phyloP scores from a whole-genome alignment of 2,113 vertebrate species.

The Rissa tridactyla region DNA sequence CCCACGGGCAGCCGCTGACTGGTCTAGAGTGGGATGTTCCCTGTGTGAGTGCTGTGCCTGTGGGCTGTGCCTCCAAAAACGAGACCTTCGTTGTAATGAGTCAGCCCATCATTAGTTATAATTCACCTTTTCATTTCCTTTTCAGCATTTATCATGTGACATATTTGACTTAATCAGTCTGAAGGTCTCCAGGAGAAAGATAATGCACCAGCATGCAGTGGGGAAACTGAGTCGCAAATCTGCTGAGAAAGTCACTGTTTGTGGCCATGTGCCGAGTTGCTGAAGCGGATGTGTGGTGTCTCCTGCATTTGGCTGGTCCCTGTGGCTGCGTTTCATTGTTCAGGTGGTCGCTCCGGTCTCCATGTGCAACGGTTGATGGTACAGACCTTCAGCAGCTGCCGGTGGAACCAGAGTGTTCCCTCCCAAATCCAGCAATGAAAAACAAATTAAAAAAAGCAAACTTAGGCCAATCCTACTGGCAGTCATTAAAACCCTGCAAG shows the following conservation, averaged over 20 bases:
- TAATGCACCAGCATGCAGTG: rapidly evolving
- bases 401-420: neutral
- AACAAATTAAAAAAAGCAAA: neutral
- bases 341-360: rapidly evolving
- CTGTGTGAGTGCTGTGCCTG: rapidly evolving
- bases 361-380: rapidly evolving
- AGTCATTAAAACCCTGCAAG: neutral
- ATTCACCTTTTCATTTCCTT: neutral
- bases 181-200: neutral
- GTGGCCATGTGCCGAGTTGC: too few species aligned
- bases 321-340: neutral
- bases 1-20: neutral
- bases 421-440: neutral
- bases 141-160: neutral
- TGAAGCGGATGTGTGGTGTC: rapidly evolving
- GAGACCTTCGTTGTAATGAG: neutral
- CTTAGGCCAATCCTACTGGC: too few species aligned
- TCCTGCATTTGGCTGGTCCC: neutral
- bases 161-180: neutral
- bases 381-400: neutral
- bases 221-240: neutral
- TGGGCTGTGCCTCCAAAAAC: neutral
- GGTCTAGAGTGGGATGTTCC: neutral
- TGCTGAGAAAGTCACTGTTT: neutral
- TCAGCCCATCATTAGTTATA: neutral